phyloP scores from a whole-genome alignment of 2,113 vertebrate species.

The Perognathus longimembris region DNA sequence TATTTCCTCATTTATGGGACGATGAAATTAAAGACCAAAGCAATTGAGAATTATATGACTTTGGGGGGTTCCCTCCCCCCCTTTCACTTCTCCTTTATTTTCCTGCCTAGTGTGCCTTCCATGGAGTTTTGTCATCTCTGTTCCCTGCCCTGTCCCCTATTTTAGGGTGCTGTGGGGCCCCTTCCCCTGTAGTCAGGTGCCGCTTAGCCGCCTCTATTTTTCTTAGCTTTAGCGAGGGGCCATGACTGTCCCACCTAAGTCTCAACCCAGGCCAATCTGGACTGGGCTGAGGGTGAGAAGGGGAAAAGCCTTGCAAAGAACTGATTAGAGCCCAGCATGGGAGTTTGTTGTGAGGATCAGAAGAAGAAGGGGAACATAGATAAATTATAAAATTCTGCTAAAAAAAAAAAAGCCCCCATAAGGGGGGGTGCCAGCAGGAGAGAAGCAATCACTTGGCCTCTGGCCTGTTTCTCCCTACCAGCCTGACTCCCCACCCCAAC shows the following conservation, averaged over 20 bases:
- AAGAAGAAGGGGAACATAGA: background rate
- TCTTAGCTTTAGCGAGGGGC: background rate
- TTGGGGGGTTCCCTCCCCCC: constrained; percentile 57
- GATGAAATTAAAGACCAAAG: constrained; percentile 88
- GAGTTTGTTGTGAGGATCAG: background rate
- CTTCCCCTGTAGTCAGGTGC: constrained; percentile 36
- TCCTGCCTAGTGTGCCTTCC: constrained; percentile 68
- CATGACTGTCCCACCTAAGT: background rate
- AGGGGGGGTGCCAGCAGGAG: background rate
- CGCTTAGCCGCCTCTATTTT: background rate
- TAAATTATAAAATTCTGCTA: constrained; percentile 54
- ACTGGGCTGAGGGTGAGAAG: background rate
- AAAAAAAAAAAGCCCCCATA: background rate
- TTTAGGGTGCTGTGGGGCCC: background rate
- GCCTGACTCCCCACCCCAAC: background rate
- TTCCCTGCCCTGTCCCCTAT: background rate
- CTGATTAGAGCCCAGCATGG: background rate
- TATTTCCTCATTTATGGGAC: constrained; percentile 89
- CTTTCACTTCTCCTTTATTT: constrained; percentile 63
- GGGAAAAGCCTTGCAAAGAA: background rate
- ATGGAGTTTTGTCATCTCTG: constrained; percentile 31
- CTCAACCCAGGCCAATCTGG: background rate
- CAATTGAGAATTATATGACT: constrained; percentile 83
- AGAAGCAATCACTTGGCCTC: background rate
- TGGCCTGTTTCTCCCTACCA: background rate